These are phyloP conservation scores for Solea solea DNA, from an alignment of 2,113 vertebrate species.

Conservation along the genomic window DNA sequence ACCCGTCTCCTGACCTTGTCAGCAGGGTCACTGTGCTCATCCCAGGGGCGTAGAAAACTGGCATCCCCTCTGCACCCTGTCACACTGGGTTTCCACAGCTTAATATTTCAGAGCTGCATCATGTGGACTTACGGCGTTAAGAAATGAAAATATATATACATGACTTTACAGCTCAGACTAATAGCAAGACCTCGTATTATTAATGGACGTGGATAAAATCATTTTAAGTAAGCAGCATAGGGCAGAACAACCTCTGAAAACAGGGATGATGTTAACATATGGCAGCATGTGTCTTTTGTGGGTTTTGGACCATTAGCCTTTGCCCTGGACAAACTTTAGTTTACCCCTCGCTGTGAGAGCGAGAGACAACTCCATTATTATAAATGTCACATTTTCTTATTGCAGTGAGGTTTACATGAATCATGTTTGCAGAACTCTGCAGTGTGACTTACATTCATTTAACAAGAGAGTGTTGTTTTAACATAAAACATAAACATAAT, in stretches of 20 bases:
- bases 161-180: too few species aligned
- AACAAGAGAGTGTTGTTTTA: too few species aligned
- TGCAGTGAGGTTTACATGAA: conserved; percentile 36
- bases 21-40: background rate
- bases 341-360: background rate
- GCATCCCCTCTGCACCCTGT: background rate
- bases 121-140: background rate
- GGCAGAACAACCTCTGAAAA: too few species aligned
- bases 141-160: background rate
- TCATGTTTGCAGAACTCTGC: conserved; percentile 29
- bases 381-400: conserved; percentile 50
- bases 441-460: conserved; percentile 5
- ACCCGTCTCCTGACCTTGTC: conserved; percentile 1
- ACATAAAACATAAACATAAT: background rate
- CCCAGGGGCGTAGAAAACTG: background rate
- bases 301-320: background rate
- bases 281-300: background rate
- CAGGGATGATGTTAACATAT: background rate
- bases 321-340: conserved; percentile 24
- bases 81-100: background rate
- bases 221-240: too few species aligned
- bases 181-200: too few species aligned
- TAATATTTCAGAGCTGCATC: background rate
- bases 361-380: conserved; percentile 43
- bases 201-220: too few species aligned